Evolutionary conservation across 2,797 vertebrate species (phyloP), one percentile per base, ranked within the genome.

Genomic region (Oceanodroma leucorhoa): DNA sequence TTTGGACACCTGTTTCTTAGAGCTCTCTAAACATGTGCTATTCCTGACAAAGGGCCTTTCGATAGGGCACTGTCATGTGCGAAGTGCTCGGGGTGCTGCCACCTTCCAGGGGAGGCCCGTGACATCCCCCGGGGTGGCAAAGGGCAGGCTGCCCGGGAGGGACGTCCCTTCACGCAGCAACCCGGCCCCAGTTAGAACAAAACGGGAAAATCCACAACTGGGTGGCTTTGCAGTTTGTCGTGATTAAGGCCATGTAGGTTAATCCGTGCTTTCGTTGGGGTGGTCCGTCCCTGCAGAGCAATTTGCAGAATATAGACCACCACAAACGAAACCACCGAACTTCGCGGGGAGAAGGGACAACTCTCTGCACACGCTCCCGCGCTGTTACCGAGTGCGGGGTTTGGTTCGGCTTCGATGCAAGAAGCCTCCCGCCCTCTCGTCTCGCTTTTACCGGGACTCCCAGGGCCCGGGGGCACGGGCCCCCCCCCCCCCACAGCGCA

Each of bases 321-420:
- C 3, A 6, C 61, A 2, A 45, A 30, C 45, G 2, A 0, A 15
- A 2, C 50, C 70, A 0, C 1, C n/a, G 3, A 45, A 77, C 26
- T 60, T 5, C 6, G 20, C 6, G 5, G 67, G 16, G 7, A 11
- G 71, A 24, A 4, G 62, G 34, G 51, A 23, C 7, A 2, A 2
- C 0, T 12, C 41, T 1, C 41, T 7, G 69, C 34, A 11, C 53
- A 1, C 23, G 4, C 30, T 30, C 53, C 51, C 9, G 29, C 30
- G 30, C 53, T 6, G 7, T 12, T 11, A 30, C 51, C 51, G 54
- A 11, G 10, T 9, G 62, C 62, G 4, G 26, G 7, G 13, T 7
- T 9, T 5, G 38, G 6, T 34, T 6, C 11, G 53, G 18, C 54
- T 23, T 7, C 71, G 3, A 7, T 3, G 26, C 45, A 3, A 26